These are phyloP conservation scores for Drosophila sp. DNA, from an alignment of 1,140 invertebrate species.

Conservation along the genomic window DNA sequence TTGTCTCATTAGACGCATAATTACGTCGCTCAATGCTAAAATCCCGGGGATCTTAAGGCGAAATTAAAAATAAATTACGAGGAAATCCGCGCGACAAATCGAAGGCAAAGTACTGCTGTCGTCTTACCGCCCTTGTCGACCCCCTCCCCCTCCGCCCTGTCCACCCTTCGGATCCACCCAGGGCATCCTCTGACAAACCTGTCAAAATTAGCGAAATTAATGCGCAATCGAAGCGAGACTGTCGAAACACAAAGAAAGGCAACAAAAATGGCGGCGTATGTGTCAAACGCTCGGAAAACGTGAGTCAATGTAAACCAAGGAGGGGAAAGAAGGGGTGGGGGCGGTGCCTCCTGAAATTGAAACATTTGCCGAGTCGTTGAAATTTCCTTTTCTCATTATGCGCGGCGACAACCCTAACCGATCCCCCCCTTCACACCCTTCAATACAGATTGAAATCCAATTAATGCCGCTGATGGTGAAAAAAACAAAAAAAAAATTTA, in stretches of 20 bases:
- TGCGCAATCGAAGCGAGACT: conserved; percentile 64
- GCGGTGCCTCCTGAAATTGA: conserved; percentile 60
- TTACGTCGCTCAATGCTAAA: conserved; percentile 60
- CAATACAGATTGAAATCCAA: conserved; percentile 73
- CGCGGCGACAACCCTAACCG: conserved; percentile 58
- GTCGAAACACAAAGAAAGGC: conserved; percentile 57
- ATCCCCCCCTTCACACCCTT: conserved; percentile 1
- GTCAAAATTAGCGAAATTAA: conserved; percentile 80
- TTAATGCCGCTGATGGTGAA: conserved; percentile 69
- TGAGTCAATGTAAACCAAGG: conserved; percentile 12
- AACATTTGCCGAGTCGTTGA: conserved; percentile 73
- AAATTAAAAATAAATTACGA: conserved; percentile 82
- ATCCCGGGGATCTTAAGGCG: conserved; percentile 47
- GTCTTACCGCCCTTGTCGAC: neutral
- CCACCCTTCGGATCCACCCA: neutral
- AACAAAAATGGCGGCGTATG: conserved; percentile 64
- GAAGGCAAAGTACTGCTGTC: conserved; percentile 45
- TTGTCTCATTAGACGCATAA: conserved; percentile 82
- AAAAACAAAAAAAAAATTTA: conserved; percentile 18
- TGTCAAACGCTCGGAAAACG: conserved; percentile 45
- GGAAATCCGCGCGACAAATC: conserved; percentile 70
- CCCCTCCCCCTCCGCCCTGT: no score
- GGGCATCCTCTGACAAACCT: conserved; percentile 41
- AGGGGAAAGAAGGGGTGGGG: conserved; percentile 6
- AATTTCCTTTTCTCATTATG: conserved; percentile 75